Percentiles rank a stretch among this genome's conserved stretches.
Conservation (phyloP, 2,113 vertebrate species). For the Rhynchopsitta pachyrhyncha region DNA sequence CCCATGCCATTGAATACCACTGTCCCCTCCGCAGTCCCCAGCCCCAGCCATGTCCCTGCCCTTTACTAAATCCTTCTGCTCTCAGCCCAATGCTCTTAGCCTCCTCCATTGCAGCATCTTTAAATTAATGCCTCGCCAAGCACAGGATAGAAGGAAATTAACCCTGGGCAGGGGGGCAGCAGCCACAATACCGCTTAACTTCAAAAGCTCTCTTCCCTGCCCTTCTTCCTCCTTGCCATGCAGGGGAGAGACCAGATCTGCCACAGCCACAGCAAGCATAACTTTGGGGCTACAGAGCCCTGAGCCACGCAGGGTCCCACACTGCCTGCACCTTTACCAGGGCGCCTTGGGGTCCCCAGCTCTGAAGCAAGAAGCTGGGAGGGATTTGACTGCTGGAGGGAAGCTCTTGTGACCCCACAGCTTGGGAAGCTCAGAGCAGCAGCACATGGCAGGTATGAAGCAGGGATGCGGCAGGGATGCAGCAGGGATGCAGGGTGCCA, state of each 20-base stretch:
- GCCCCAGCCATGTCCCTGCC: background rate
- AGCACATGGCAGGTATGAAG: accelerated
- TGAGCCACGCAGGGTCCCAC: accelerated
- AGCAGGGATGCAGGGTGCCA: background rate
- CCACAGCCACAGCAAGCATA: background rate
- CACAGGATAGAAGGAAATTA: background rate
- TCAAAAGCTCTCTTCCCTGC: background rate
- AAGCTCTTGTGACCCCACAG: background rate
- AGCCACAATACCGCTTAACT: background rate
- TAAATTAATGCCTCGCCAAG: background rate
- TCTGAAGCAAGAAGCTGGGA: background rate
- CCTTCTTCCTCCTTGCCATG: accelerated
- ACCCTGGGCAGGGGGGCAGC: background rate
- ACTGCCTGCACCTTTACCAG: background rate
- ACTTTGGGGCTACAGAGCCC: background rate
- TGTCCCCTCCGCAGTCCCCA: background rate
- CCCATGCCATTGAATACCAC: accelerated
- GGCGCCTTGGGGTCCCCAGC: background rate
- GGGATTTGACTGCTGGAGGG: background rate
- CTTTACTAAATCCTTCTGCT: background rate
- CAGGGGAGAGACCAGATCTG: accelerated
- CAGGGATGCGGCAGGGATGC: background rate
- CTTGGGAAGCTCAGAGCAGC: background rate
- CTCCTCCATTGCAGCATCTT: background rate
- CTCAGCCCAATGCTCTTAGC: background rate